A percentile compares a stretch with the other conserved stretches of the same genome.
phyloP scores from a whole-genome alignment of 2,888 invertebrate genomes.

The Eupeodes latifasciatus region DNA sequence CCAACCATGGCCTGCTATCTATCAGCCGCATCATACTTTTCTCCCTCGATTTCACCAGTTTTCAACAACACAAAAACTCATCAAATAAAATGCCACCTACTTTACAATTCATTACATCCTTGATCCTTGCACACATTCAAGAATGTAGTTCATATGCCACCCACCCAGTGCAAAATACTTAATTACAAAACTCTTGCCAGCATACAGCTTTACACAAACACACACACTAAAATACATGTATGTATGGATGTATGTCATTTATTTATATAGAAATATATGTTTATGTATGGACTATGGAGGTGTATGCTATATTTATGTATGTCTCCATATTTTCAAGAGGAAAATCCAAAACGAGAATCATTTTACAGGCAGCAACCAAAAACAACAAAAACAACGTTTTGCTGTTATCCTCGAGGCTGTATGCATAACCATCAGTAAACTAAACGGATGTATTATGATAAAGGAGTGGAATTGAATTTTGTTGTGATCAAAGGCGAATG shows the following conservation, averaged over 20 bases:
- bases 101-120: slow-evolving; percentile 64
- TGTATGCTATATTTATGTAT: background rate
- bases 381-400: background rate
- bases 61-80: slow-evolving; percentile 42
- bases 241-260: too few species aligned
- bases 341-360: slow-evolving; percentile 4
- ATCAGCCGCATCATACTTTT: background rate
- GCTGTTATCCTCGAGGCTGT: background rate
- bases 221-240: background rate
- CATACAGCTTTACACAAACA: slow-evolving; percentile 1
- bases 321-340: slow-evolving; percentile 12
- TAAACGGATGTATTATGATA: background rate
- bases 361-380: too few species aligned
- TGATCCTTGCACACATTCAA: slow-evolving; percentile 31
- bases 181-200: slow-evolving; percentile 28
- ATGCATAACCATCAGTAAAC: background rate
- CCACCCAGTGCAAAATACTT: slow-evolving; percentile 33
- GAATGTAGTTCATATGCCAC: slow-evolving; percentile 24
- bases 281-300: background rate
- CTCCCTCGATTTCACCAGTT: background rate
- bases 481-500: background rate
- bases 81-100: slow-evolving; percentile 59
- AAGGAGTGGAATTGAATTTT: background rate
- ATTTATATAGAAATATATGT: background rate
- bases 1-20: background rate